A percentile compares a stretch with the other conserved stretches of the same genome.
phyloP scores from a whole-genome alignment of 2,888 invertebrate genomes.

The Cancer borealis region DNA sequence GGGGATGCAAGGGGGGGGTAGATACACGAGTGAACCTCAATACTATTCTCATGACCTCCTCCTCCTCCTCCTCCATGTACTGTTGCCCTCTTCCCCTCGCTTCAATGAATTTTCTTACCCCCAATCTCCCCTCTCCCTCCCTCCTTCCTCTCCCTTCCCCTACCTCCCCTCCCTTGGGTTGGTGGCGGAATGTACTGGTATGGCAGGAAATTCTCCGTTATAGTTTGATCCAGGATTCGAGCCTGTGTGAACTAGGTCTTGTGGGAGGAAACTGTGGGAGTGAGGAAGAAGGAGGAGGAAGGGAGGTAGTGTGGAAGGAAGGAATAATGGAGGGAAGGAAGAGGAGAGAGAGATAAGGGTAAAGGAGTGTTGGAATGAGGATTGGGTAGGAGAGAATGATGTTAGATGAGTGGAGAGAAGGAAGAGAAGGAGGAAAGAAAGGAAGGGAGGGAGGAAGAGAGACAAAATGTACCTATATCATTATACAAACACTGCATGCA shows the following conservation, averaged over 20 bases:
- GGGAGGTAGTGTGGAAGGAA: neutral
- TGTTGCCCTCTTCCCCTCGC: neutral
- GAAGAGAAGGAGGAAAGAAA: neutral
- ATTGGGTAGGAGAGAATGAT: neutral
- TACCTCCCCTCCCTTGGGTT: neutral
- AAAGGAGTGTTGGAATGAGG: neutral
- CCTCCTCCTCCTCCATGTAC: neutral
- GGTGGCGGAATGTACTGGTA: neutral
- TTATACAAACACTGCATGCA: neutral
- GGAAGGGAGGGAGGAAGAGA: neutral
- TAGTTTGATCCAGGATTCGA: neutral
- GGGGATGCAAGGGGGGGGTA: neutral
- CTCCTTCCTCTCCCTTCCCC: neutral
- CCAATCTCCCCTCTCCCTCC: neutral
- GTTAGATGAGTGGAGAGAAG: neutral
- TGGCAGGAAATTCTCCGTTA: neutral
- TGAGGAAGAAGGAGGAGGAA: neutral
- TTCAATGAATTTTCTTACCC: neutral
- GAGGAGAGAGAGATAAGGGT: neutral
- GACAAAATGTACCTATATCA: neutral
- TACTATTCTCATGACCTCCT: constrained; percentile 12
- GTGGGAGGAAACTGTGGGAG: neutral
- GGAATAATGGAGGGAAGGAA: constrained; percentile 6
- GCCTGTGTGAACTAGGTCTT: neutral
- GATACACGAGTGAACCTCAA: neutral